A percentile compares a stretch with the other conserved stretches of the same genome.
Conservation (phyloP, 2,888 invertebrate species). For the Pyrochroa serraticornis region DNA sequence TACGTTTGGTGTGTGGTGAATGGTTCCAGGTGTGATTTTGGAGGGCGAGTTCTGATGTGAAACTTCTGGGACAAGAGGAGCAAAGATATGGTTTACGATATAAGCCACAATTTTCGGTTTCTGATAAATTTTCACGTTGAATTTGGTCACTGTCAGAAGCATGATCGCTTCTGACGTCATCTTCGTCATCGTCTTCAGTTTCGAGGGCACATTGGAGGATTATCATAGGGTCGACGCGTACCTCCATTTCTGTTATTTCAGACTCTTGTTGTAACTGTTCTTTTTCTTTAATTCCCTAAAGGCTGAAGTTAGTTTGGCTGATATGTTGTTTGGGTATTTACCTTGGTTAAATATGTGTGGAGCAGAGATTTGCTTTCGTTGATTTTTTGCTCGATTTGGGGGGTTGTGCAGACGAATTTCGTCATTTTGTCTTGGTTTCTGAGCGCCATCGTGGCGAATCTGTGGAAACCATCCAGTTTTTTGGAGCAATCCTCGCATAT, state of each 20-base stretch:
- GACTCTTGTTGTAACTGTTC: slow-evolving; percentile 36
- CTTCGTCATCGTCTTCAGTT: slow-evolving; percentile 53
- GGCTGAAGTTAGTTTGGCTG: not conserved
- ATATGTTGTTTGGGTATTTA: slow-evolving; percentile 40
- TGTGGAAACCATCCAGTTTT: slow-evolving; percentile 69
- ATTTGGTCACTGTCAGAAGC: slow-evolving; percentile 18
- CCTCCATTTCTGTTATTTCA: slow-evolving; percentile 67
- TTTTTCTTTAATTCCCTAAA: slow-evolving; percentile 45
- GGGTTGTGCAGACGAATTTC: slow-evolving; percentile 46
- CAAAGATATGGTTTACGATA: slow-evolving; percentile 38
- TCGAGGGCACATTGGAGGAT: slow-evolving; percentile 66
- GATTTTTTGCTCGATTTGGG: slow-evolving; percentile 20
- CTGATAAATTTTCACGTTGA: slow-evolving; percentile 30
- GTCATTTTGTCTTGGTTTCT: slow-evolving; percentile 67
- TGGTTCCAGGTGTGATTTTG: slow-evolving; percentile 40
- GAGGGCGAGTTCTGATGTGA: slow-evolving; percentile 37
- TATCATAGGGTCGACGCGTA: slow-evolving; percentile 73
- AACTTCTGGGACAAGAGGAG: slow-evolving; percentile 37
- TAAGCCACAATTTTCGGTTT: slow-evolving; percentile 36
- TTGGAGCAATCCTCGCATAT: slow-evolving; percentile 70
- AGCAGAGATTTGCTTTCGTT: slow-evolving; percentile 57
- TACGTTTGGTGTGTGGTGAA: slow-evolving; percentile 31
- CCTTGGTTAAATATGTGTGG: slow-evolving; percentile 64
- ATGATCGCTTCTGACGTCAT: slow-evolving; percentile 37
- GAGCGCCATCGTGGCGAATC: slow-evolving; percentile 70